Conservation (phyloP, 2,797 vertebrate species). For the Fundulus diaphanus region DNA sequence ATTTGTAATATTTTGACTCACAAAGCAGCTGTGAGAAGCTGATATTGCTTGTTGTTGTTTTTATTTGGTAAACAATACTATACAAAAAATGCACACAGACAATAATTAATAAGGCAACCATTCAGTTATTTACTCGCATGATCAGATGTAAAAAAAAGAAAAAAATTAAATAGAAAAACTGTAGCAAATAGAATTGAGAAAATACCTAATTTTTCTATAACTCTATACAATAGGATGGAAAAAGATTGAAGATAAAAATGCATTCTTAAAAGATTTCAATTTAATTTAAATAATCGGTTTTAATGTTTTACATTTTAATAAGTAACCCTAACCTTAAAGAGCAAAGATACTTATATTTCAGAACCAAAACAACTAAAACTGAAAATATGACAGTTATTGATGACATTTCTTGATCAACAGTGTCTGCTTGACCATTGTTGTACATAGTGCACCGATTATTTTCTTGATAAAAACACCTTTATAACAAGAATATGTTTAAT, state of each 20-base stretch:
- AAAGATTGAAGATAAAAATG: too few relatives aligned
- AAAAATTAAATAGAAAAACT: background rate
- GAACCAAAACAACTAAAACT: too few relatives aligned
- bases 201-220: too few relatives aligned
- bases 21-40: background rate
- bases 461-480: background rate
- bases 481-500: background rate
- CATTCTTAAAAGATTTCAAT: too few relatives aligned
- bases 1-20: constrained; percentile 18
- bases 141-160: too few relatives aligned
- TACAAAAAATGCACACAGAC: background rate
- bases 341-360: too few relatives aligned
- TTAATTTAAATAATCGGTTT: too few relatives aligned
- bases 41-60: constrained; percentile 2
- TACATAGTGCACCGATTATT: background rate
- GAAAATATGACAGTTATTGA: background rate
- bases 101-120: constrained; percentile 1
- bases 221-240: too few relatives aligned
- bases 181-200: too few relatives aligned
- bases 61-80: constrained; percentile 6
- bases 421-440: background rate
- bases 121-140: background rate
- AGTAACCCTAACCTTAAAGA: too few relatives aligned
- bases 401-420: background rate
- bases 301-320: too few relatives aligned